phyloP scores from a whole-genome alignment of 2,888 invertebrate species.

The Entomobrya multifasciata region DNA sequence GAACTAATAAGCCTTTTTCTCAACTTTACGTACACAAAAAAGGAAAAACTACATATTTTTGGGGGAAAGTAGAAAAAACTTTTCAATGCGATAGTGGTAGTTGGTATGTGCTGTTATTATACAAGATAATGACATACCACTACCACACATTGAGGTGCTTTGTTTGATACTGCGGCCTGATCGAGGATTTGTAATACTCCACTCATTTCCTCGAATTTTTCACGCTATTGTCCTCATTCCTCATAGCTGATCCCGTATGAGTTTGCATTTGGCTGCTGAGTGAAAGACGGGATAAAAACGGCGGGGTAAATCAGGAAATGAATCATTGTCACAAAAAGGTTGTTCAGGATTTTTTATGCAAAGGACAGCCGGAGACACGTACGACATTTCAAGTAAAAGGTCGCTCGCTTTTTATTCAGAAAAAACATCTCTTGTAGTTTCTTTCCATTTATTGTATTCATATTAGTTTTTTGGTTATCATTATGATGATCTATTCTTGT shows the following conservation, averaged over 20 bases:
- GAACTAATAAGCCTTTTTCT: conserved; percentile 59
- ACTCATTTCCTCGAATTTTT: conserved; percentile 46
- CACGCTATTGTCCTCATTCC: conserved; percentile 51
- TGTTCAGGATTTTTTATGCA: too few relatives aligned
- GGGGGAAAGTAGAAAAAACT: conserved; percentile 22
- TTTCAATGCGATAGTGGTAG: neutral
- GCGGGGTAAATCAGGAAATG: conserved; percentile 55
- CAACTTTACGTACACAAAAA: neutral
- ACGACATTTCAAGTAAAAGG: neutral
- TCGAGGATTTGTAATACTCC: neutral
- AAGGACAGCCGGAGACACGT: neutral
- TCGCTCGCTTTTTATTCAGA: neutral
- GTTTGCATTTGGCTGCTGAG: neutral
- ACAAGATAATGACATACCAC: neutral
- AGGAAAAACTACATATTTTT: conserved; percentile 25
- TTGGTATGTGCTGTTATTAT: neutral
- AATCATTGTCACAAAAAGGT: conserved; percentile 50
- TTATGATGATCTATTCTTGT: neutral
- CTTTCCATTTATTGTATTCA: neutral
- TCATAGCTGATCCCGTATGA: conserved; percentile 28
- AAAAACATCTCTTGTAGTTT: neutral
- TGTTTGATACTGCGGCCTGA: conserved; percentile 18
- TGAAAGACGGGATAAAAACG: conserved; percentile 26
- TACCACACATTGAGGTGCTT: conserved; percentile 9
- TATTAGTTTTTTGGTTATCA: neutral